Evolutionary conservation across 2,797 vertebrate genomes (phyloP).

Genomic region (Diplodus puntazzo): DNA sequence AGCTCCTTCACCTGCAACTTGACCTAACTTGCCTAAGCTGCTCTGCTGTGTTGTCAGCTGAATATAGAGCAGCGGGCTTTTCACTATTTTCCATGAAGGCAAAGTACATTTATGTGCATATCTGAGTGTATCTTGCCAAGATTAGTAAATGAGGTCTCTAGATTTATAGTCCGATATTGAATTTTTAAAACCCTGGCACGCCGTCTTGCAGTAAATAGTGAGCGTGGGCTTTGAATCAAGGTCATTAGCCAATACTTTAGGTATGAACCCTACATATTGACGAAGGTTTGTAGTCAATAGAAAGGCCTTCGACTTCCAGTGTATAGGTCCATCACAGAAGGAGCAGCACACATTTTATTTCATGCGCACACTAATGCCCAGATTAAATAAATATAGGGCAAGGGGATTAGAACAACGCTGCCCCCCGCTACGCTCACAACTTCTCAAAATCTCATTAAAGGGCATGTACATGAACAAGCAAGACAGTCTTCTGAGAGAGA

Average conservation of each 20-base stretch:
- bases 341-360: constrained; percentile 66
- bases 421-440: constrained; percentile 67
- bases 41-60: constrained; percentile 40
- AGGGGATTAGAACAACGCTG: constrained; percentile 72
- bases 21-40: constrained; percentile 39
- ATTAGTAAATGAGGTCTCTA: constrained; percentile 6
- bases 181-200: neutral
- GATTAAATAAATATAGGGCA: constrained; percentile 83
- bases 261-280: constrained; percentile 40
- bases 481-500: constrained; percentile 11
- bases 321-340: constrained; percentile 20
- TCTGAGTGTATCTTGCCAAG: neutral
- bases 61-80: constrained; percentile 38
- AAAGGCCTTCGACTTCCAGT: constrained; percentile 33
- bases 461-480: constrained; percentile 67
- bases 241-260: constrained; percentile 23
- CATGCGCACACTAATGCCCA: constrained; percentile 70
- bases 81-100: constrained; percentile 12
- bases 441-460: constrained; percentile 70
- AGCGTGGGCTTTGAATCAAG: neutral
- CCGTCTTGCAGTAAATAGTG: constrained; percentile 23
- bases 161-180: constrained; percentile 14
- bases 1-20: constrained; percentile 58
- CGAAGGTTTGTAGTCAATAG: constrained; percentile 37
- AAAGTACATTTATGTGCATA: constrained; percentile 12